Evolutionary conservation across 2,888 invertebrate genomes (phyloP).

Genomic region (Sericinus montela): DNA sequence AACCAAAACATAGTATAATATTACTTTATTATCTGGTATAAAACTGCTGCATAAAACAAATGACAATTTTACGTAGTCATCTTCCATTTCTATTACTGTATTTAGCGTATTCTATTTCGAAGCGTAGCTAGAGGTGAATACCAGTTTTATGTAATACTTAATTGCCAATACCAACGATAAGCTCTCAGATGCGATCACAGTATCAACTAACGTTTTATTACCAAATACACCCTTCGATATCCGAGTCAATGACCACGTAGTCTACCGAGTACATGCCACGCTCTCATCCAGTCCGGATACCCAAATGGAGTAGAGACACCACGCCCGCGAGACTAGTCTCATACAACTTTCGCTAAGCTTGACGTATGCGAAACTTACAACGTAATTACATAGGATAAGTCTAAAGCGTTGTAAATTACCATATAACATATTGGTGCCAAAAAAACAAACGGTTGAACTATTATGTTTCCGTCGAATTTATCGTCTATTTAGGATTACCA

Average conservation of each 20-base stretch:
- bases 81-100: too few relatives aligned
- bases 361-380: not conserved
- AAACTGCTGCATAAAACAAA: too few relatives aligned
- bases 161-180: too few relatives aligned
- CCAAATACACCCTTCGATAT: not conserved
- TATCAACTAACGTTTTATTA: not conserved
- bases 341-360: constrained; percentile 9
- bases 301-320: constrained; percentile 2
- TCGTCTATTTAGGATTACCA: not conserved
- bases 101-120: too few relatives aligned
- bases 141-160: too few relatives aligned
- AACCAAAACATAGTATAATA: too few relatives aligned
- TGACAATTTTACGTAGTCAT: too few relatives aligned
- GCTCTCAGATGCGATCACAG: not conserved
- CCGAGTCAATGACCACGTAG: constrained; percentile 1
- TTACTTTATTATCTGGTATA: too few relatives aligned
- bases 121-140: too few relatives aligned
- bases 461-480: not conserved
- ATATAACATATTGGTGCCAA: not conserved
- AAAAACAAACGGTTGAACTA: not conserved
- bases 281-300: constrained; percentile 10
- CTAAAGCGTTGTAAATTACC: not conserved
- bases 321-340: not conserved
- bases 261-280: not conserved
- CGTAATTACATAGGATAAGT: not conserved